These are phyloP conservation scores for Pyrrhia umbra DNA, from an alignment of 2,888 invertebrate genomes.

Conservation along the genomic window DNA sequence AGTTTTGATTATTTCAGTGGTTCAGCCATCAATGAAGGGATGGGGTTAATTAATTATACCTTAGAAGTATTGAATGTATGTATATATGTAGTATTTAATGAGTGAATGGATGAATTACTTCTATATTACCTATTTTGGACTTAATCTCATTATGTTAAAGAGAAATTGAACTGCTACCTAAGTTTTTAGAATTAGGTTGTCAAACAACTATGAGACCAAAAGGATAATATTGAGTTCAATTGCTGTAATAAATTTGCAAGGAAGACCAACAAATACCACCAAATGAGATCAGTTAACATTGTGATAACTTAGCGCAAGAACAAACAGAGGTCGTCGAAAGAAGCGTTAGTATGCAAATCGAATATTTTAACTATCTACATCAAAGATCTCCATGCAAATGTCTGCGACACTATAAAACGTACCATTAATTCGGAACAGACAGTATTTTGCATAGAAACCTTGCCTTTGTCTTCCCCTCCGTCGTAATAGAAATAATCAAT, in stretches of 20 bases:
- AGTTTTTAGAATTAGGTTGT: too few relatives aligned
- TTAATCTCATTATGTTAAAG: constrained; percentile 20
- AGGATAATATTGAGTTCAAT: not conserved
- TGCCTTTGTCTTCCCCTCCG: constrained; percentile 56
- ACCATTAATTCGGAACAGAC: constrained; percentile 51
- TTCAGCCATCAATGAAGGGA: constrained; percentile 26
- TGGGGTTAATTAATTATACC: constrained; percentile 48
- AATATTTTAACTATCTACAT: constrained; percentile 57
- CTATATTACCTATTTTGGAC: constrained; percentile 4
- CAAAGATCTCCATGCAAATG: constrained; percentile 52
- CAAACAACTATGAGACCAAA: too few relatives aligned
- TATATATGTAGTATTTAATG: too few relatives aligned
- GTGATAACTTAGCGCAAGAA: constrained; percentile 26
- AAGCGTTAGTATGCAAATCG: constrained; percentile 55
- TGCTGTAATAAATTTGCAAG: not conserved
- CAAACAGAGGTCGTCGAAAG: constrained; percentile 37
- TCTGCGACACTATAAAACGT: constrained; percentile 55
- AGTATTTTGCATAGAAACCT: constrained; percentile 61
- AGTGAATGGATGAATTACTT: constrained; percentile 39
- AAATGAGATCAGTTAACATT: constrained; percentile 22
- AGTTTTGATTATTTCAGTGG: constrained; percentile 46
- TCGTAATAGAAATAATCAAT: constrained; percentile 63
- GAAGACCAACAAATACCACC: constrained; percentile 6
- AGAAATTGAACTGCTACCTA: too few relatives aligned
- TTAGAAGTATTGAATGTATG: constrained; percentile 26